A percentile compares a stretch with the other conserved stretches of the same genome.
phyloP scores from a whole-genome alignment of 2,888 invertebrate genomes.

The Ptilodon capucinus region DNA sequence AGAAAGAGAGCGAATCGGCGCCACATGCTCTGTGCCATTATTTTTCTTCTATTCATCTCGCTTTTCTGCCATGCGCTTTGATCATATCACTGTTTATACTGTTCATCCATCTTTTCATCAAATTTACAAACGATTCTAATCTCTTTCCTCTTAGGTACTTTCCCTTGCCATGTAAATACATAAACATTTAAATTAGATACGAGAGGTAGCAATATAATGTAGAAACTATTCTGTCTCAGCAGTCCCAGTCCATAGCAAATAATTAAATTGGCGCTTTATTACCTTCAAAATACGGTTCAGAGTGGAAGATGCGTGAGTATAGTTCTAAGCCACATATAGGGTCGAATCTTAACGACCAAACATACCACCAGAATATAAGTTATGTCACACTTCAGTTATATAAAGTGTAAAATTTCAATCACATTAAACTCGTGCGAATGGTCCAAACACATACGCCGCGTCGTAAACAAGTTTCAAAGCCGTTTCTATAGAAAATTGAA shows the following conservation, averaged over 20 bases:
- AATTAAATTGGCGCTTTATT: not conserved
- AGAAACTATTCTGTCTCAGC: too few relatives aligned
- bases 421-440: conserved; percentile 14
- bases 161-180: too few relatives aligned
- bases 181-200: too few relatives aligned
- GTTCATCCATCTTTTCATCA: too few relatives aligned
- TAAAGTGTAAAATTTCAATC: conserved; percentile 8
- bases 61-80: too few relatives aligned
- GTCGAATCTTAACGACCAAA: not conserved
- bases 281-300: not conserved
- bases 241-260: not conserved
- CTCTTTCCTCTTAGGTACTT: too few relatives aligned
- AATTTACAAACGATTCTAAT: too few relatives aligned
- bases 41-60: too few relatives aligned
- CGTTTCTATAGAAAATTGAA: conserved; percentile 22
- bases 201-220: too few relatives aligned
- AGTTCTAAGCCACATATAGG: not conserved
- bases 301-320: not conserved
- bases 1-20: too few relatives aligned
- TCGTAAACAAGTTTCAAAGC: conserved; percentile 19
- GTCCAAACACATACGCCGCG: conserved; percentile 7
- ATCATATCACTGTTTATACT: too few relatives aligned
- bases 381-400: not conserved
- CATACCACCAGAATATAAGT: not conserved
- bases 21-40: too few relatives aligned